A percentile compares a stretch with the other conserved stretches of the same genome.
phyloP scores from a whole-genome alignment of 53 echinoderm and acorn worm genomes.

The Henricia sp. region DNA sequence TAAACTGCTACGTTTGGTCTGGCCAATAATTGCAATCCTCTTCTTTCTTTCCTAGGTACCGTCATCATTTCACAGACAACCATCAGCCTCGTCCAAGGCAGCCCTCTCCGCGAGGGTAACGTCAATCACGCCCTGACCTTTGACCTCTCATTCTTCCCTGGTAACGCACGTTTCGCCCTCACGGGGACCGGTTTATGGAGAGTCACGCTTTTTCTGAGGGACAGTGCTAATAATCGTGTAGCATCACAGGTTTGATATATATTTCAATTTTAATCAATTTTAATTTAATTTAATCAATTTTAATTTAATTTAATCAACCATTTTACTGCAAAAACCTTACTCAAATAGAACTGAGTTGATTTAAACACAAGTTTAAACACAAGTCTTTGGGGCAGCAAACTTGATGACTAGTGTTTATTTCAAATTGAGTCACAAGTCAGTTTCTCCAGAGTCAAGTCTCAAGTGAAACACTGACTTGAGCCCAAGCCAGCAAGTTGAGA shows the following conservation, averaged over 20 bases:
- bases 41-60: conserved; percentile 20
- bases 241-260: conserved; percentile 16
- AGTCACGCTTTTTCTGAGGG: conserved; percentile 64
- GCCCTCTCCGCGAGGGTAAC: conserved; percentile 45
- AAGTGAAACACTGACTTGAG: not conserved
- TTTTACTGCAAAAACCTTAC: not conserved
- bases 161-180: conserved; percentile 40
- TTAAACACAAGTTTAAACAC: not conserved
- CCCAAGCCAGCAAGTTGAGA: not conserved
- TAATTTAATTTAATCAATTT: not conserved
- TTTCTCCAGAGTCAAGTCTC: too few relatives aligned
- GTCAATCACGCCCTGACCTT: conserved; percentile 59
- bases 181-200: conserved; percentile 80
- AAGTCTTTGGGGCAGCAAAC: not conserved
- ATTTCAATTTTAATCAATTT: not conserved
- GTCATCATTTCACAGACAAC: conserved; percentile 56
- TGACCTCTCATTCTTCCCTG: conserved; percentile 77
- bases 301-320: not conserved
- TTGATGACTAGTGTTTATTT: not conserved
- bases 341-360: not conserved
- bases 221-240: not conserved
- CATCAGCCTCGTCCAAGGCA: conserved; percentile 28
- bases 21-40: not conserved
- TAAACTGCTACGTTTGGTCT: too few relatives aligned
- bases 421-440: too few relatives aligned